Percentiles rank a stretch among this genome's conserved stretches.
Evolutionary conservation across 2,888 invertebrate species (phyloP).

Genomic region (Oscheius sp.): DNA sequence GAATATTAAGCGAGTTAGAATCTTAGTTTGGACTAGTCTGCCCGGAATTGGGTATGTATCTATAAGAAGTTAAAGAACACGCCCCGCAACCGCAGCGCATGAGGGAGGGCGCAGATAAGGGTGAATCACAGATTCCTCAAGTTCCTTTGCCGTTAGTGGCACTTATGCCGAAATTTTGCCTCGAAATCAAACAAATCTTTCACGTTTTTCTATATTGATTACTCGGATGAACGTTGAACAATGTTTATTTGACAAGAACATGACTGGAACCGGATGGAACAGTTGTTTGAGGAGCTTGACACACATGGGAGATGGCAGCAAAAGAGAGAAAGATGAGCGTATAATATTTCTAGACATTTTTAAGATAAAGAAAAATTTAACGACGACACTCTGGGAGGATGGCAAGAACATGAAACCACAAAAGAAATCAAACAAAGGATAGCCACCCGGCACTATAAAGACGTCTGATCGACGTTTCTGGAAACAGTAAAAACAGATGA

Average conservation of each 20-base stretch:
- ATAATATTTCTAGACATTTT: neutral
- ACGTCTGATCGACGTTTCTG: conserved; percentile 17
- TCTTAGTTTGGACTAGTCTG: no score
- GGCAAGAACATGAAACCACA: conserved; percentile 19
- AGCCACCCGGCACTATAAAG: neutral
- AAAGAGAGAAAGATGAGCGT: conserved; percentile 7
- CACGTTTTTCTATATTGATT: neutral
- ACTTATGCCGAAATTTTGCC: conserved; percentile 19
- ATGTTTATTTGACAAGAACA: conserved; percentile 7
- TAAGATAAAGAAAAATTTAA: neutral
- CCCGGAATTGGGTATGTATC: neutral
- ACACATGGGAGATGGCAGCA: conserved; percentile 23
- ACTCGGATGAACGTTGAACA: neutral
- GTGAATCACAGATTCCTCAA: conserved; percentile 9
- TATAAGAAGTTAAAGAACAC: neutral
- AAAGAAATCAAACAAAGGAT: conserved; percentile 9
- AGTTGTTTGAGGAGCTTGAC: neutral
- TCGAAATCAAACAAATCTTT: conserved; percentile 16
- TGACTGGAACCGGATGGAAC: conserved; percentile 2
- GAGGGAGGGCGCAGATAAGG: conserved; percentile 15
- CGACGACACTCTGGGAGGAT: neutral
- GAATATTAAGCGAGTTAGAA: no score
- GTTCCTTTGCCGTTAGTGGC: conserved; percentile 5
- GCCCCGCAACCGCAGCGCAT: conserved; percentile 14
- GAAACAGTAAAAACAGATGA: conserved; percentile 21